phyloP scores from a whole-genome alignment of 2,113 vertebrate species.

The Mirza zaza region DNA sequence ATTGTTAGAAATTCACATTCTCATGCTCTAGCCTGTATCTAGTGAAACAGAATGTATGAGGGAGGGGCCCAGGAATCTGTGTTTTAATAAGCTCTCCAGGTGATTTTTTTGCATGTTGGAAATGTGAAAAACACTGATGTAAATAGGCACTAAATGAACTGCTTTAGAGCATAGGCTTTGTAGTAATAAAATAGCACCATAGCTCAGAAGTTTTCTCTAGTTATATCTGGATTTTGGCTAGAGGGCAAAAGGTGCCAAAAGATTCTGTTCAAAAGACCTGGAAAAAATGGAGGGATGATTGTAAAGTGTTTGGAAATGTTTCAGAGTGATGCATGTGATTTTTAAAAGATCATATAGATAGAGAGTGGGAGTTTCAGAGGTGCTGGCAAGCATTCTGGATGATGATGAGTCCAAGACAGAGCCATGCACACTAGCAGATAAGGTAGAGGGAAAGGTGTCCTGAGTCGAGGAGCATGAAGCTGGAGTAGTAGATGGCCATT shows the following conservation, averaged over 20 bases:
- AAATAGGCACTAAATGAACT: neutral
- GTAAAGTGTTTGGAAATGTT: neutral
- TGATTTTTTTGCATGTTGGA: neutral
- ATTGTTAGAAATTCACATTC: neutral
- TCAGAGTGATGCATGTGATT: neutral
- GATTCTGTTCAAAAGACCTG: neutral
- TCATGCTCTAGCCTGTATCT: neutral
- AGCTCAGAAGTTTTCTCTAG: neutral
- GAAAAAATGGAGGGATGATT: neutral
- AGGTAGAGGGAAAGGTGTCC: neutral
- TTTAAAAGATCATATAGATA: neutral
- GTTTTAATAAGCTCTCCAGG: neutral
- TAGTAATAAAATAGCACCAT: neutral
- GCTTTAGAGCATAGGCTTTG: neutral
- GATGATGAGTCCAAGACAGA: neutral
- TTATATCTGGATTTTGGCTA: slow-evolving; percentile 21
- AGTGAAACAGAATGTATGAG: neutral
- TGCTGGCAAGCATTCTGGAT: neutral
- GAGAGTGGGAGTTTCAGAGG: neutral
- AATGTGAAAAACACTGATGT: neutral
- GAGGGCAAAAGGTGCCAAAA: slow-evolving; percentile 17
- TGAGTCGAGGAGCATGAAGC: neutral
- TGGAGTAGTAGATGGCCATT: neutral
- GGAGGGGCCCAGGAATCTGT: neutral
- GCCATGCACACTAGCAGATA: neutral